Percentiles rank a stretch among this genome's conserved stretches.
Evolutionary conservation across 1,140 invertebrate genomes (phyloP).

Genomic region (Sesamia nonagrioides): DNA sequence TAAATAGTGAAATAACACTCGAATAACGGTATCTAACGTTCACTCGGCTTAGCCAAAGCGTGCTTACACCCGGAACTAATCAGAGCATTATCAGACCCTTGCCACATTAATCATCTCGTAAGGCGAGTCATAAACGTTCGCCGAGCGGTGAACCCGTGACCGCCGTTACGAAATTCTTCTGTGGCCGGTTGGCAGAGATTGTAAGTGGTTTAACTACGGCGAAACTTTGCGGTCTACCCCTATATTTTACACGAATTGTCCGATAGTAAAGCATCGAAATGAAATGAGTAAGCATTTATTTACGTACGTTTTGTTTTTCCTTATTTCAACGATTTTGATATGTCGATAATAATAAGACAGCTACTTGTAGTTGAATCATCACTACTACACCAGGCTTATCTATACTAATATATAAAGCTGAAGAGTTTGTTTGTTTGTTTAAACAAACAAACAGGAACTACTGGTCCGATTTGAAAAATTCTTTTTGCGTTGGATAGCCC

Average conservation of each 20-base stretch:
- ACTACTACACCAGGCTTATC: no score
- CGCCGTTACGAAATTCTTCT: slow-evolving; percentile 60
- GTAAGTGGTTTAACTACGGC: slow-evolving; percentile 62
- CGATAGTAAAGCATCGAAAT: slow-evolving; percentile 14
- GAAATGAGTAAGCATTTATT: no score
- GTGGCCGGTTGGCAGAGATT: slow-evolving; percentile 55
- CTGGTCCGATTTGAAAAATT: no score
- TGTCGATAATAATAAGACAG: no score
- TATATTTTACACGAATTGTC: slow-evolving; percentile 53
- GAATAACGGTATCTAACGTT: background rate
- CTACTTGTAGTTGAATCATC: no score
- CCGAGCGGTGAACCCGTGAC: slow-evolving; percentile 42
- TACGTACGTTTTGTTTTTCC: background rate
- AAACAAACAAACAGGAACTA: no score
- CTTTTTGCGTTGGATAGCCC: no score
- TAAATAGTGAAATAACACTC: no score
- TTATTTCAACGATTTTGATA: background rate
- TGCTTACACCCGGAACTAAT: slow-evolving; percentile 22
- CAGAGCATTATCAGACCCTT: slow-evolving; percentile 29
- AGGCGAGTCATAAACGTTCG: slow-evolving; percentile 36
- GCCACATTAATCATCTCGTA: slow-evolving; percentile 38
- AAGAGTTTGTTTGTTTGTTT: no score
- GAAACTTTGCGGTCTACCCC: slow-evolving; percentile 62
- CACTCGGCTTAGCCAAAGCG: background rate
- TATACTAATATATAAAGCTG: no score